These are phyloP conservation scores for Hyperopisus bebe DNA, from an alignment of 2,113 vertebrate species.

Conservation along the genomic window DNA sequence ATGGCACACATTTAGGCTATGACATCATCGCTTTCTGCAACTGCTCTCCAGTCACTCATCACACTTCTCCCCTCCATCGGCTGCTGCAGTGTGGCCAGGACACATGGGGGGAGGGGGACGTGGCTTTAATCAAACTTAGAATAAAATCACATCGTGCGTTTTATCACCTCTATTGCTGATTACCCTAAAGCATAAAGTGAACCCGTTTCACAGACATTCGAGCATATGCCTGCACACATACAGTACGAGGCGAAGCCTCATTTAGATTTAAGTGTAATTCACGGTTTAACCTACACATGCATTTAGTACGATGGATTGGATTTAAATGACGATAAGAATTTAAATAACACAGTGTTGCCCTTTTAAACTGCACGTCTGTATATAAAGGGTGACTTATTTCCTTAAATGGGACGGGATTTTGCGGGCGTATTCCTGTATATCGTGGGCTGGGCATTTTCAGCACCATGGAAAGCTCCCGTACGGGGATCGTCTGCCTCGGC, in stretches of 20 bases:
- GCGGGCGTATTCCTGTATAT: background rate
- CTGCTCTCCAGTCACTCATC: conserved; percentile 37
- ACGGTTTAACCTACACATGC: background rate
- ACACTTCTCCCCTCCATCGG: background rate
- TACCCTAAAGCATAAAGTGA: background rate
- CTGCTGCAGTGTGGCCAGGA: conserved; percentile 14
- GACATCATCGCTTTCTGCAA: conserved; percentile 55
- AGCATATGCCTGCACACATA: background rate
- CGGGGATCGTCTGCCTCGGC: background rate
- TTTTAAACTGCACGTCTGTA: background rate
- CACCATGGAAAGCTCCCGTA: background rate
- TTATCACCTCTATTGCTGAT: background rate
- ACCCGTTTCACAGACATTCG: background rate
- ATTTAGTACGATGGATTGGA: conserved; percentile 24
- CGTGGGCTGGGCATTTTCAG: background rate
- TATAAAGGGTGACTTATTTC: background rate
- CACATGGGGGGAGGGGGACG: background rate
- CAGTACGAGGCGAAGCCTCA: no score
- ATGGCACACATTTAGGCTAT: conserved; percentile 48
- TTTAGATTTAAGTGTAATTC: background rate
- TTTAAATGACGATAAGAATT: conserved; percentile 54
- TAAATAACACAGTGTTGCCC: conserved; percentile 29
- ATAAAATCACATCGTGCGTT: background rate
- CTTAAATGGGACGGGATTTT: background rate
- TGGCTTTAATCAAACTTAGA: background rate